Evolutionary conservation across 2,888 invertebrate genomes (phyloP).

Genomic region (Horisme vitalbata): DNA sequence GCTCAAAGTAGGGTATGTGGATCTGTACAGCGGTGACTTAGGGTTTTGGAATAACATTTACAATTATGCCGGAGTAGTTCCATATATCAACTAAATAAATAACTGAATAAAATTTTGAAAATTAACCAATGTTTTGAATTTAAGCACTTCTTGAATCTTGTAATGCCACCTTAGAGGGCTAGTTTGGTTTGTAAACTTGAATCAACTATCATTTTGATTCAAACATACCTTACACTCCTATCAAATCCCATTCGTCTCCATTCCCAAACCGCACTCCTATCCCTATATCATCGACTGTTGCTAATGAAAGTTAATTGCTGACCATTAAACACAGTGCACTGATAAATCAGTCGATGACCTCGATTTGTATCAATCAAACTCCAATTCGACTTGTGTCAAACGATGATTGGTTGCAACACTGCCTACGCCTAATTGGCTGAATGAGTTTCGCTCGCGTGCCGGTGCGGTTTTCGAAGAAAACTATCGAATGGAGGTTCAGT

Average conservation of each 20-base stretch:
- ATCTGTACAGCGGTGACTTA: too few species aligned
- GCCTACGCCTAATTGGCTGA: constrained; percentile 73
- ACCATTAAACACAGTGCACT: constrained; percentile 50
- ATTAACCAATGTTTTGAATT: too few species aligned
- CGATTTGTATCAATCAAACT: constrained; percentile 77
- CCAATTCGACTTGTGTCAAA: constrained; percentile 78
- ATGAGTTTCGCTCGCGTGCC: constrained; percentile 70
- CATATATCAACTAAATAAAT: too few species aligned
- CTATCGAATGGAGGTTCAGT: constrained; percentile 37
- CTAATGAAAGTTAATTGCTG: constrained; percentile 58
- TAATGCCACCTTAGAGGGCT: too few species aligned
- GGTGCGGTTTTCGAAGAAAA: constrained; percentile 50
- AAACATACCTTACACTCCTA: neutral
- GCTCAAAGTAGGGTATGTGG: too few species aligned
- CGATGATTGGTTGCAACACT: constrained; percentile 80
- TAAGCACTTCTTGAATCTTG: too few species aligned
- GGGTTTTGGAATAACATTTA: too few species aligned
- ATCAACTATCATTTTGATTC: too few species aligned
- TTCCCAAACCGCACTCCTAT: constrained; percentile 11
- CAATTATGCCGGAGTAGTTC: too few species aligned
- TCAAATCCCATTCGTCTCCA: constrained; percentile 16
- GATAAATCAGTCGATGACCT: constrained; percentile 76
- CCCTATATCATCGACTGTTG: constrained; percentile 27
- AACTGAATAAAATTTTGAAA: too few species aligned
- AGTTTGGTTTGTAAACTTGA: too few species aligned